Base-by-base conservation (phyloP, 1,140 invertebrate species). In the Drosophila nigromelanica region DNA sequence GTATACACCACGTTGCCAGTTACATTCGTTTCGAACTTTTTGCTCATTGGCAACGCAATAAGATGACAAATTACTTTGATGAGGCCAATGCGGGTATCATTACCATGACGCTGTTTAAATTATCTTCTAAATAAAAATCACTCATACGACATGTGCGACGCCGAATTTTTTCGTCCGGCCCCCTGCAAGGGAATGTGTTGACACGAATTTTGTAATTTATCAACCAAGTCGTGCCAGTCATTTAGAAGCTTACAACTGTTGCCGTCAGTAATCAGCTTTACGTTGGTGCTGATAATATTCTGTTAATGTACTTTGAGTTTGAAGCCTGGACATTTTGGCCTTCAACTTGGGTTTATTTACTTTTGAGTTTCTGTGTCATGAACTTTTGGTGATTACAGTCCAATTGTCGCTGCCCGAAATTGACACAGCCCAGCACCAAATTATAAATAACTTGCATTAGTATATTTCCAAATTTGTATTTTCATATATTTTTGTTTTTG, bases 61-160 rank as follows among this genome's bases (percentile, higher is more conserved):
- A 52, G 63, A 72, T 82, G 83, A 87, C 78, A 89, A 89, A 87
- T 89, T 89, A 82, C 83, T 79, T 79, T 47, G 37, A 55, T 43
- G 50, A 27, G 52, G 52, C 50, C 11, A 33, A 35, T 42, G 42
- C 42, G 54, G 51, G 30, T 18, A 55, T 47, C 67, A 76, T 87
- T 79, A 79, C 79, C 83, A 89, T 87, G 82, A 70, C 79, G 76
- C 79, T 73, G 79, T 64, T 89, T 89, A 79, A 87, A 89, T 87
- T 82, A 87, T 76, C 80, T 83, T 72, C 73, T 78, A 82, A 86
- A 86, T 86, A 82, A 86, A 86, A 86, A 86, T 86, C 78, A 78
- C 82, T 86, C 82, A 86, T 86, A 87, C 82, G 82, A 62, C 63
- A 58, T 64, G 69, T 79, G 60, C 59, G 62, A 8, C 42, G 58